Evolutionary conservation across 1,140 invertebrate genomes (phyloP).

Genomic region (Ceratosolen fusciceps): DNA sequence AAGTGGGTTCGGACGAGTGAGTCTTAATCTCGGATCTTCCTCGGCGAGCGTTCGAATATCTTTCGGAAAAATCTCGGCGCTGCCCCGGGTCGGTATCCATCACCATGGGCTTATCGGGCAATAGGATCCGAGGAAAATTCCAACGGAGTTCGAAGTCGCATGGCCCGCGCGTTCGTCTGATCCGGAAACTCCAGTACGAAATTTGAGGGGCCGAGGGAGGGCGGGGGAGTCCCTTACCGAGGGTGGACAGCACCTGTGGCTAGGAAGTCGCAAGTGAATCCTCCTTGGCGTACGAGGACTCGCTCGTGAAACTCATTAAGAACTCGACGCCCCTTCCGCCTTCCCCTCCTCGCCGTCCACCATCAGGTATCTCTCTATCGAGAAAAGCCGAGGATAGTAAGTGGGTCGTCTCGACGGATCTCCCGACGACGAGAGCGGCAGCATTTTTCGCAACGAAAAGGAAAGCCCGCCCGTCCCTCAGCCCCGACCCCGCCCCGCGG

Average conservation of each 20-base stretch:
- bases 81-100: background rate
- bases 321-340: background rate
- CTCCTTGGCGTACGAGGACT: background rate
- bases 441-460: constrained; percentile 73
- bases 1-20: background rate
- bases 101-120: background rate
- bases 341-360: background rate
- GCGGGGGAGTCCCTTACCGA: too few species aligned
- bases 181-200: too few species aligned
- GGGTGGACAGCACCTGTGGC: background rate
- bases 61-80: background rate
- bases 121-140: background rate
- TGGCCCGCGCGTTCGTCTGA: too few species aligned
- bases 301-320: too few species aligned
- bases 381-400: background rate
- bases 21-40: background rate
- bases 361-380: constrained; percentile 25
- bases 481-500: background rate
- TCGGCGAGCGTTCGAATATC: background rate
- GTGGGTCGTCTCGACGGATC: constrained; percentile 43
- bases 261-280: constrained; percentile 55
- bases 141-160: background rate
- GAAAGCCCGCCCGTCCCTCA: constrained; percentile 65
- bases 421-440: constrained; percentile 66
- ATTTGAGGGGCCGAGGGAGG: too few species aligned